These are phyloP conservation scores for Halcyon chelicuti DNA, from an alignment of 2,797 vertebrate species.

Conservation along the genomic window DNA sequence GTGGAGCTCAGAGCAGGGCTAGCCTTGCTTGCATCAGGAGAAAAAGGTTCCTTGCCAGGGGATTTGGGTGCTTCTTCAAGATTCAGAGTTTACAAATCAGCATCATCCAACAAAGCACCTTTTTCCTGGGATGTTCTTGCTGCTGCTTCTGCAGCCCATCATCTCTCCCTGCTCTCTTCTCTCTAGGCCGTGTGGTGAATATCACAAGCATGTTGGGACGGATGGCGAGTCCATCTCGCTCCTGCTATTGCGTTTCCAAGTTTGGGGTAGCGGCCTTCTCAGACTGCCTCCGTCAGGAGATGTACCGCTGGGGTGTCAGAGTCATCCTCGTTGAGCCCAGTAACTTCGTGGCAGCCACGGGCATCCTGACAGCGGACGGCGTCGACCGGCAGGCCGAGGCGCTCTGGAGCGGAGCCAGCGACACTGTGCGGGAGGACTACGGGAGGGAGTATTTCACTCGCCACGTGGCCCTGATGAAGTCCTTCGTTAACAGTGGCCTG, in stretches of 20 bases:
- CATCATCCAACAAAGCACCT: not conserved
- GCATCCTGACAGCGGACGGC: slow-evolving; percentile 81
- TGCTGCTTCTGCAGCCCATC: not conserved
- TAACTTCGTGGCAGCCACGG: slow-evolving; percentile 86
- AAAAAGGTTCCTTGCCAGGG: not conserved
- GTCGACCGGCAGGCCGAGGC: slow-evolving; percentile 78
- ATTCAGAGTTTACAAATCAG: not conserved
- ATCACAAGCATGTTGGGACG: slow-evolving; percentile 87
- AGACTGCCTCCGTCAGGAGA: slow-evolving; percentile 90
- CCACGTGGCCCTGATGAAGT: slow-evolving; percentile 81
- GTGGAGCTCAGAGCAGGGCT: not conserved
- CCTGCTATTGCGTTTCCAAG: slow-evolving; percentile 88
- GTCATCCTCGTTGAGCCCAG: slow-evolving; percentile 87
- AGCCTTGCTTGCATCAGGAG: not conserved
- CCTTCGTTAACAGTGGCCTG: slow-evolving; percentile 81
- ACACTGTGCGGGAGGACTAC: slow-evolving; percentile 82
- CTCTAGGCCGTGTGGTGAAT: slow-evolving; percentile 88
- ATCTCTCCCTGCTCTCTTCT: not conserved
- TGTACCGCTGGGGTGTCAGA: slow-evolving; percentile 88
- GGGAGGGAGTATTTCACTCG: slow-evolving; percentile 81
- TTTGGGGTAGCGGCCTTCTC: slow-evolving; percentile 89
- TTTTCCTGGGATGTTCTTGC: not conserved
- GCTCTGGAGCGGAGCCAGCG: slow-evolving; percentile 82
- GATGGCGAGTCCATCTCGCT: slow-evolving; percentile 82
- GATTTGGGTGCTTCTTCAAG: not conserved